Evolutionary conservation across 2,113 vertebrate species (phyloP).

Genomic region (Plestiodon gilberti): DNA sequence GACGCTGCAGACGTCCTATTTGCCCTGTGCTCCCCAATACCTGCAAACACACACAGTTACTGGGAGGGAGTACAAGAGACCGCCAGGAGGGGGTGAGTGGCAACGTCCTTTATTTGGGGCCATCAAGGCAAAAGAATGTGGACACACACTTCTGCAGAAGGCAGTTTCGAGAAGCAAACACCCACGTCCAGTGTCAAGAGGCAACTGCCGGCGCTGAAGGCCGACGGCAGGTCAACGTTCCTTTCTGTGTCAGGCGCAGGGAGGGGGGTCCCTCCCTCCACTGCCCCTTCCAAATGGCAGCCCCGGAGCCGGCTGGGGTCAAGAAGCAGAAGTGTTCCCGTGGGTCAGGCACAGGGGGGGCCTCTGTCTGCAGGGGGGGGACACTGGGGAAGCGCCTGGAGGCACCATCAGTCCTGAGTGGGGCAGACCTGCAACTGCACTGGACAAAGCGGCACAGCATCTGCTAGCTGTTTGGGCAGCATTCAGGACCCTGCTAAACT

Average conservation of each 20-base stretch:
- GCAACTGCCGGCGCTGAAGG: not conserved
- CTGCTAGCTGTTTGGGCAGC: not conserved
- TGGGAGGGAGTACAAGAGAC: too few species aligned
- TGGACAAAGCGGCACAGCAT: not conserved
- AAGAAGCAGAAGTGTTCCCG: too few species aligned
- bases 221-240: not conserved
- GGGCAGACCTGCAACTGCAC: not conserved
- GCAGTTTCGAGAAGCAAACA: not conserved
- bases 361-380: not conserved
- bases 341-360: not conserved
- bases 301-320: not conserved
- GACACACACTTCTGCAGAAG: not conserved
- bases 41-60: not conserved
- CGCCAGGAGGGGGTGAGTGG: too few species aligned
- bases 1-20: too few species aligned
- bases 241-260: not conserved
- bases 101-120: not conserved
- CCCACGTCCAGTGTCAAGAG: not conserved
- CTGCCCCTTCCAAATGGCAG: rapidly evolving
- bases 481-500: not conserved
- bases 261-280: too few species aligned
- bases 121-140: not conserved
- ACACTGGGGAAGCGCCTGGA: too few species aligned
- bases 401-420: too few species aligned
- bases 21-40: too few species aligned